Evolutionary conservation across 2,888 invertebrate genomes (phyloP), one percentile per base, ranked within the genome.

Genomic region (Megaustenia siamemsis): DNA sequence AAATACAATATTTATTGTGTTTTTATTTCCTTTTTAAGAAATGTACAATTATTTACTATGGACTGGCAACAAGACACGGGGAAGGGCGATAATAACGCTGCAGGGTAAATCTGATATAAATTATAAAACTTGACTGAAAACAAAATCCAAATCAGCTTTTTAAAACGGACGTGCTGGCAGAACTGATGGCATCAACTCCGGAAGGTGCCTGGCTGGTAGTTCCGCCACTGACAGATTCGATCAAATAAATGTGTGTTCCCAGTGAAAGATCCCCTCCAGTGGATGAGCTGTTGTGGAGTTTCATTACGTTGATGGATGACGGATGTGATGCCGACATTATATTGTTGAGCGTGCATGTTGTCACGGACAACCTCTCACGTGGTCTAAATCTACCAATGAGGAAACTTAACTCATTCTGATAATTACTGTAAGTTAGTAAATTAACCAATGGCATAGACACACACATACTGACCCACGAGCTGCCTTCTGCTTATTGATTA

Each of bases 241-340:
- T 49, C 4, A 49, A 28, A 32, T 49, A 28, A 73, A 73, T 73
- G 35, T 73, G 24, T 32, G 71, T 35, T 45, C 21, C 45, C 28
- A 32, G 45, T 49, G 73, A 49, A 73, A 73, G 73, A 28, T n/a
- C 35, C 18, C 18, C 21, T 28, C 49, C 8, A 73, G 32, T 73
- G 73, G 49, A 73, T 73, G 73, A 73, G 45, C 73, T 32, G 32
- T 49, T 73, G 73, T 45, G 73, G 49, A 49, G 49, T 49, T 73
- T 49, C 73, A 73, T 73, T 73, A 73, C 18, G 32, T 73, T 73
- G 73, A 73, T 73, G 73, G 73, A 73, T 73, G 32, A 35, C 73
- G 49, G 49, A 73, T 28, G 49, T 43, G 49, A 73, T 21, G 21
- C 35, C 32, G 49, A 35, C 21, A 73, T 10, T n/a, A 73, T 73